These are phyloP conservation scores for Anisognathus igniventris DNA, from an alignment of 2,797 vertebrate species.

Conservation along the genomic window DNA sequence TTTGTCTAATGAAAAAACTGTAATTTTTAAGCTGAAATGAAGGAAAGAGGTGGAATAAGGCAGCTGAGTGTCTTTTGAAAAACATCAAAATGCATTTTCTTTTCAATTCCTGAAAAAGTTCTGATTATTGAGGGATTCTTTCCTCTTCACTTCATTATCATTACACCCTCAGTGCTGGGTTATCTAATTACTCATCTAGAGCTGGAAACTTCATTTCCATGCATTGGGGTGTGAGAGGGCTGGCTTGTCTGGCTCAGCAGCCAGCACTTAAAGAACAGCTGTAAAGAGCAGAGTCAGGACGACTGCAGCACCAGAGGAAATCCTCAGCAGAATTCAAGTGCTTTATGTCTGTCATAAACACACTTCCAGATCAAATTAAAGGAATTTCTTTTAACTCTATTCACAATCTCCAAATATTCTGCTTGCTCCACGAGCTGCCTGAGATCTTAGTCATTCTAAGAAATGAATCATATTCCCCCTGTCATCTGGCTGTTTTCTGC, in stretches of 20 bases:
- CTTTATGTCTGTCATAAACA: constrained; percentile 53
- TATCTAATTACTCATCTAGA: constrained; percentile 44
- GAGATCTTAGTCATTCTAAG: constrained; percentile 62
- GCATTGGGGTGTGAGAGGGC: constrained; percentile 8
- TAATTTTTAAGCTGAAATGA: constrained; percentile 36
- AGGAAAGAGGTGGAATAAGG: constrained; percentile 6
- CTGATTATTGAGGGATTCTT: constrained; percentile 38
- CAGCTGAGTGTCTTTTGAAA: constrained; percentile 27
- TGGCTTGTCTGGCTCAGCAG: constrained; percentile 33
- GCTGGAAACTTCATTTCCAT: constrained; percentile 48
- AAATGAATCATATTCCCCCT: constrained; percentile 66
- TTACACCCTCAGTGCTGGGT: constrained; percentile 9
- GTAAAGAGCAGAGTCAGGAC: constrained; percentile 1
- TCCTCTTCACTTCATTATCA: constrained; percentile 26
- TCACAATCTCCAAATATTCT: constrained; percentile 17
- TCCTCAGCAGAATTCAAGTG: constrained; percentile 48
- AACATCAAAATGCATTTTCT: constrained; percentile 34
- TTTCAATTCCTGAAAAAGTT: constrained; percentile 33
- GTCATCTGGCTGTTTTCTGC: constrained; percentile 52
- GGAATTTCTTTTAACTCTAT: constrained; percentile 37
- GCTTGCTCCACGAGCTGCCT: constrained; percentile 36
- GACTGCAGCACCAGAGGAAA: constrained; percentile 10
- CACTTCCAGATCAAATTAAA: constrained; percentile 65
- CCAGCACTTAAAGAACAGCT: constrained; percentile 29
- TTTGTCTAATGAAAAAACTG: constrained; percentile 40